Base-by-base conservation (phyloP, 2,113 vertebrate species). In the Cryptotis parvus region DNA sequence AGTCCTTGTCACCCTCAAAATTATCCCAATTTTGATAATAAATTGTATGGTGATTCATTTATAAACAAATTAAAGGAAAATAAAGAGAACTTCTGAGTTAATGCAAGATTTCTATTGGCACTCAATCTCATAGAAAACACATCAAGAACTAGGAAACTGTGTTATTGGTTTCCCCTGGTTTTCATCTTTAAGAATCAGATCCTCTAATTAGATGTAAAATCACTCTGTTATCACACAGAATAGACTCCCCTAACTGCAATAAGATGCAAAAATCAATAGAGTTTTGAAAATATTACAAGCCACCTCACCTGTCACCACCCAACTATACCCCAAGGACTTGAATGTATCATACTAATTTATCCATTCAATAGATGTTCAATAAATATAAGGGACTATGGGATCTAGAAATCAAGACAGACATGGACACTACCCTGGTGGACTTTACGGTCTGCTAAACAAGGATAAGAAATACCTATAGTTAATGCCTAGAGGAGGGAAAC, bases 191-290 rank as follows among this genome's bases (percentile, higher is more conserved):
- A 65, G 16, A 83, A 52, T 37, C 33, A 75, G 52, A 77, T 84
- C 9, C 84, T 90, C 49, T 83, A 86, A 83, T 77, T 87, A 84
- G 22, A 84, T 74, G 35, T 45, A 80, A 93, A 89, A 35, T 77
- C 31, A 84, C 3, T 15, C n/a, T 26, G 24, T 49, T 58, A 83
- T 37, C 26, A 49, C 4, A 76, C 92, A 79, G 6, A 5, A 58
- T 52, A 76, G 41, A 43, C 22, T n/a, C 55, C 1, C 66, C 70
- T 70, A 33, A 82, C 8, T 80, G 2, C 66, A 91, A 31, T 39
- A 43, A 58, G 16, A 65, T 65, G n/a, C 15, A 68, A 89, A 79
- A 92, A 66, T 92, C 10, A 75, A 41, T 5, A 89, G 49, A 80
- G 27, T n/a, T 26, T 55, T 58, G 27, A 73, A 90, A 89, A 78